Percentiles rank a stretch among this genome's conserved stretches.
Conservation (phyloP, 2,113 vertebrate genomes). For the Petrocephalus zakoni region DNA sequence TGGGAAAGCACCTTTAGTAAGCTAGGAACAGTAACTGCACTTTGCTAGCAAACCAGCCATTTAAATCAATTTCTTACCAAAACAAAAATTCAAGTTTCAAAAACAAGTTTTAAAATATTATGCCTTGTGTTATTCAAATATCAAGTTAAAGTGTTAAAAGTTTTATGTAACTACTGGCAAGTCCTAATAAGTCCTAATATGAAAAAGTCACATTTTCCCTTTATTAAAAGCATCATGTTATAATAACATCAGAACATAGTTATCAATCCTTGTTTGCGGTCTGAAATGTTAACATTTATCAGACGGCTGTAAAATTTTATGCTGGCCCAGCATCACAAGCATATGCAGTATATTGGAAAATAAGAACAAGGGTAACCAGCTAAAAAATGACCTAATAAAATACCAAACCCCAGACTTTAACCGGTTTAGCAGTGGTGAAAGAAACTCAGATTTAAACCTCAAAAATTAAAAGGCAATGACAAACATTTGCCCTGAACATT, state of each 20-base stretch:
- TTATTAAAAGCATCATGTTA: neutral
- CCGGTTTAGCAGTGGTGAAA: neutral
- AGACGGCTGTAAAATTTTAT: neutral
- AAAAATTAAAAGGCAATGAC: neutral
- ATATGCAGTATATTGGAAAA: neutral
- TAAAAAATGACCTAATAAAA: neutral
- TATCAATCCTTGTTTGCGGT: neutral
- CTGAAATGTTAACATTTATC: neutral
- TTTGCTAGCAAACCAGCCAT: neutral
- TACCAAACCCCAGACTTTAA: neutral
- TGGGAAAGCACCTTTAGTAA: neutral
- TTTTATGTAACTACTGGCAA: neutral
- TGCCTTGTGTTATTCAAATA: neutral
- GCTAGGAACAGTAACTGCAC: neutral
- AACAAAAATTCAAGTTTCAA: neutral
- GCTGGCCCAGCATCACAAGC: neutral
- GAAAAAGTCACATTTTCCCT: neutral
- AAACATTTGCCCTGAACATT: slow-evolving; percentile 2
- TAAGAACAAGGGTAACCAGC: neutral
- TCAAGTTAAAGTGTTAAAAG: neutral
- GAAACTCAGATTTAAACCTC: neutral
- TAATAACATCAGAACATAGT: neutral
- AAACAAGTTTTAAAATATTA: neutral
- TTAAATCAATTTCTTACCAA: neutral
- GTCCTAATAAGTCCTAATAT: neutral